Base-by-base conservation (phyloP, 2,888 invertebrate genomes). In the Eilema depressum region DNA sequence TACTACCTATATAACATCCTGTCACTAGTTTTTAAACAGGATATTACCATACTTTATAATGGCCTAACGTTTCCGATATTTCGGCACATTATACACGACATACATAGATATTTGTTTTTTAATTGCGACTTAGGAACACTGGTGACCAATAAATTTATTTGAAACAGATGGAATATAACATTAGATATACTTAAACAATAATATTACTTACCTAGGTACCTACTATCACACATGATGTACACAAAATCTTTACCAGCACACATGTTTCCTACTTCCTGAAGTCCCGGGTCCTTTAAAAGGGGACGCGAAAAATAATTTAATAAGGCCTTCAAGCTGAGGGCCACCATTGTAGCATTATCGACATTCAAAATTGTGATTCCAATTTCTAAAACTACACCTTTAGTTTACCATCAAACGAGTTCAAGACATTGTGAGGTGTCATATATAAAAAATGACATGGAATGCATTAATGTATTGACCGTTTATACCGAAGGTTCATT, bases 101-200 rank as follows among this genome's bases (percentile, higher is more conserved):
- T 17, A 20, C 47, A 76, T 73, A 20, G 11, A 47, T 41, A 47
- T 20, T 78, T 73, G 65, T 70, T 71, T 71, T 62, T 72, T 82
- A 82, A 81, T 82, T 81, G 74, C 75, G 72, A 66, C 62, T 70
- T n/a, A n/a, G n/a, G n/a, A 75, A 53, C 65, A 73, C 72, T 69
- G 56, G 68, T 66, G 71, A 74, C 75, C 80, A 80, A 78, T 81
- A 76, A 66, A 73, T 75, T 75, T 71, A 53, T 10, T 53, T 53
- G n/a, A 53, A 53, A n/a, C 8, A 10, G 20, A 53, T 8, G 7
- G 3, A 37, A 37, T 12, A 37, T 37, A 37, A 37, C 12, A 37
- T 14, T 37, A 37, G 7, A n/a, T n/a, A n/a, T n/a, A 30, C 30
- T 7, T 37, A 11, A 2, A 12, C 12, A 11, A 37, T 37, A 11